Evolutionary conservation across 2,888 invertebrate genomes (phyloP).

Genomic region (Ormyrus nitidulus): DNA sequence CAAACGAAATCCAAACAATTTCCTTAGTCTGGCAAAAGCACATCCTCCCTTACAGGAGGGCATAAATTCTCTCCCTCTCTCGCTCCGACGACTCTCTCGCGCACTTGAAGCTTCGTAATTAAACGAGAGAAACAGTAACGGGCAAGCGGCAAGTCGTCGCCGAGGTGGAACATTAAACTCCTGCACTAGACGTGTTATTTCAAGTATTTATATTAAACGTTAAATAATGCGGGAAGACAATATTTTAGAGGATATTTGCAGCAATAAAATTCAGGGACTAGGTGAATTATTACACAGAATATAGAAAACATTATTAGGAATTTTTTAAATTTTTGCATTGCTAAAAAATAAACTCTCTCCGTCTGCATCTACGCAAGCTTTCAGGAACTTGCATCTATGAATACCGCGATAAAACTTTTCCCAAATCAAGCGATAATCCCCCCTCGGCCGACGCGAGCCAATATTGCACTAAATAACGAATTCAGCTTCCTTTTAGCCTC

Average conservation of each 20-base stretch:
- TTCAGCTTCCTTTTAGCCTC: too few species aligned
- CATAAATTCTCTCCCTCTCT: slow-evolving; percentile 6
- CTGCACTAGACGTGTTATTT: neutral
- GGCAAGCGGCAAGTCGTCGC: slow-evolving; percentile 36
- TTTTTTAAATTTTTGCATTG: too few species aligned
- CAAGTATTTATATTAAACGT: slow-evolving; percentile 4
- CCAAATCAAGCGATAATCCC: too few species aligned
- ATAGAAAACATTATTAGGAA: too few species aligned
- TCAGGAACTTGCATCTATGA: too few species aligned
- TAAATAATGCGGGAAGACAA: too few species aligned
- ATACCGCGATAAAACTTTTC: neutral
- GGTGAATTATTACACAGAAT: too few species aligned
- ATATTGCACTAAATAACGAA: too few species aligned
- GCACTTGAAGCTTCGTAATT: slow-evolving; percentile 16
- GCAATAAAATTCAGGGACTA: too few species aligned
- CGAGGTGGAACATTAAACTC: slow-evolving; percentile 51
- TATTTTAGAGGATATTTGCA: too few species aligned
- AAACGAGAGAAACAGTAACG: slow-evolving; percentile 27
- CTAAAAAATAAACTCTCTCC: neutral
- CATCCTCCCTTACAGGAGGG: neutral
- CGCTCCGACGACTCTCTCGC: slow-evolving; percentile 4
- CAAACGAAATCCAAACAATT: slow-evolving; percentile 40
- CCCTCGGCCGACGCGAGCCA: too few species aligned
- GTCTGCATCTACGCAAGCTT: neutral
- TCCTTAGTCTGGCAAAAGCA: slow-evolving; percentile 6